A percentile compares a stretch with the other conserved stretches of the same genome.
Conservation (phyloP, 2,113 vertebrate genomes). For the Urocolius indicus region DNA sequence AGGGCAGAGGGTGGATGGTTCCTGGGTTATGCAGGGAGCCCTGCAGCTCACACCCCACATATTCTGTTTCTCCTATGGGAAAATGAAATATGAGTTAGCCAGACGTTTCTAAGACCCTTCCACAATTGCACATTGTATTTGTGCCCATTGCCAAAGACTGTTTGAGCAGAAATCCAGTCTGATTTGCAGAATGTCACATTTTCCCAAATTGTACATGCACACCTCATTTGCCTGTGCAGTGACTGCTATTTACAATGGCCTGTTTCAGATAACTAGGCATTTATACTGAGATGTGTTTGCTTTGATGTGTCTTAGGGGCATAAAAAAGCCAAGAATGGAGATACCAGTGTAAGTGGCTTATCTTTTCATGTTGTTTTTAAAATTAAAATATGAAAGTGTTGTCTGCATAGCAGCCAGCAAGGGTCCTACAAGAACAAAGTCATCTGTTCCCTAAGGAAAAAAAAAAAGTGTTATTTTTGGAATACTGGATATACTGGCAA, state of each 20-base stretch:
- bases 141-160: not conserved
- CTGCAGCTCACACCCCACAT: not conserved
- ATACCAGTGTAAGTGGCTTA: not conserved
- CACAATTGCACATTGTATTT: not conserved
- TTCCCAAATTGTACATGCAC: not conserved
- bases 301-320: not conserved
- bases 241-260: not conserved
- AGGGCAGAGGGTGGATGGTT: not conserved
- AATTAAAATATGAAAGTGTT: not conserved
- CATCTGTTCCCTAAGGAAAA: not conserved
- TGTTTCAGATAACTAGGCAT: not conserved
- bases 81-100: not conserved
- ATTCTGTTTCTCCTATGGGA: not conserved
- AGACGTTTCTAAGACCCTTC: not conserved
- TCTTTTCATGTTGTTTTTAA: not conserved
- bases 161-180: not conserved
- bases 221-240: not conserved
- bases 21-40: fast-evolving
- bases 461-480: not conserved
- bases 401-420: not conserved
- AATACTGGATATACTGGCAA: not conserved
- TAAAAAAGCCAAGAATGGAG: not conserved
- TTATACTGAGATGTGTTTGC: not conserved
- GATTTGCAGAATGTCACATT: not conserved
- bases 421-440: not conserved